Percentiles rank a stretch among this genome's conserved stretches.
These are phyloP conservation scores for Ectemnius cavifrons DNA, from an alignment of 2,888 invertebrate species.

Conservation along the genomic window DNA sequence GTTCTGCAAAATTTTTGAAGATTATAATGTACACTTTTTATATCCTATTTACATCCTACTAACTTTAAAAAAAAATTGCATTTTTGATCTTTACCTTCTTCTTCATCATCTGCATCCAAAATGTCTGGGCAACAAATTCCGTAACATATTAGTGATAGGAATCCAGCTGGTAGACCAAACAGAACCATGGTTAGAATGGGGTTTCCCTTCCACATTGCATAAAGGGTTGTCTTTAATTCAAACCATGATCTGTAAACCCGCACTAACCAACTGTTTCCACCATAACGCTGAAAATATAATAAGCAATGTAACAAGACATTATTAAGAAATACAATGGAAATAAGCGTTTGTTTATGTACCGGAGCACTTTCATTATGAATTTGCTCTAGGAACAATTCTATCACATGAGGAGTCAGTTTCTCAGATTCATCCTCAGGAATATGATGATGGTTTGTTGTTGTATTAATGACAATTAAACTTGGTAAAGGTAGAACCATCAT, in stretches of 20 bases:
- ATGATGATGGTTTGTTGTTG: slow-evolving; percentile 94
- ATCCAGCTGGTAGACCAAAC: slow-evolving; percentile 95
- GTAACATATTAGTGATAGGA: slow-evolving; percentile 95
- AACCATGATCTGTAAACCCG: slow-evolving; percentile 89
- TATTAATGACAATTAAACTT: slow-evolving; percentile 93
- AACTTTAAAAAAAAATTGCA: slow-evolving; percentile 12
- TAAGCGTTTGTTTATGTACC: slow-evolving; percentile 76
- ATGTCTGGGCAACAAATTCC: slow-evolving; percentile 98
- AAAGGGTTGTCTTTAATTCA: slow-evolving; percentile 88
- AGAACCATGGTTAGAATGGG: slow-evolving; percentile 95
- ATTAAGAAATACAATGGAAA: background rate
- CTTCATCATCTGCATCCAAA: slow-evolving; percentile 92
- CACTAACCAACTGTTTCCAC: slow-evolving; percentile 89
- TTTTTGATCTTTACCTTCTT: slow-evolving; percentile 77
- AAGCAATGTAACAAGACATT: too few relatives aligned
- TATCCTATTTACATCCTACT: background rate
- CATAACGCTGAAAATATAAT: slow-evolving; percentile 84
- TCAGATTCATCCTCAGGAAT: slow-evolving; percentile 91
- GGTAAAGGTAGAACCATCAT: slow-evolving; percentile 92
- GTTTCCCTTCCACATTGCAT: slow-evolving; percentile 94
- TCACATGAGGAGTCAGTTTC: slow-evolving; percentile 88
- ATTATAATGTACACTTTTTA: background rate
- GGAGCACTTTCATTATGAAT: slow-evolving; percentile 89
- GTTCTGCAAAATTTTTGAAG: slow-evolving; percentile 57
- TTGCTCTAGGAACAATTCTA: slow-evolving; percentile 87